These are phyloP conservation scores for Halcyon chelicuti DNA, from an alignment of 2,797 vertebrate genomes.

Conservation along the genomic window DNA sequence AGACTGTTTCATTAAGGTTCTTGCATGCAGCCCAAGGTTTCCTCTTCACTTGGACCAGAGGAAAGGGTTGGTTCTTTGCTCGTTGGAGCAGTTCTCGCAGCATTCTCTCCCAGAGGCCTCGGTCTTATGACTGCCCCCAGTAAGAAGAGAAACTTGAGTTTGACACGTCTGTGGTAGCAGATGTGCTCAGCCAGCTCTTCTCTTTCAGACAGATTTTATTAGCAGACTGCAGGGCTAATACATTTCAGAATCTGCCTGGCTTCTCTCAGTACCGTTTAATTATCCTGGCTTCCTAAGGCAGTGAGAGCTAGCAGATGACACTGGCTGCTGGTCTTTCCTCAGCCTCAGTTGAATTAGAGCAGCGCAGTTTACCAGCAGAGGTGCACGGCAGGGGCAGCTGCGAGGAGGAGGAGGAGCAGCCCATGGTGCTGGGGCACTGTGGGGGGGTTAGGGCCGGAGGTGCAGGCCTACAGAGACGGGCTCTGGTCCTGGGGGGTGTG, in stretches of 20 bases:
- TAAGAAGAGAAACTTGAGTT: neutral
- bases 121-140: neutral
- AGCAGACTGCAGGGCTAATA: neutral
- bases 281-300: neutral
- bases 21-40: neutral
- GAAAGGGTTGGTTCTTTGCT: neutral
- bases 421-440: neutral
- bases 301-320: neutral
- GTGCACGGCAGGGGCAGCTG: neutral
- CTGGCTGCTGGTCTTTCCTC: neutral
- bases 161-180: neutral
- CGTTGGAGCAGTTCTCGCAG: neutral
- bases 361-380: neutral
- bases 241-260: neutral
- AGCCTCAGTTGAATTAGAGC: neutral
- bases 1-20: neutral
- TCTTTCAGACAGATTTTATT: neutral
- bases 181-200: neutral
- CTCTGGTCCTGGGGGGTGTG: accelerated
- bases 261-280: neutral
- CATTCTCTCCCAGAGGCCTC: neutral
- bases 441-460: neutral
- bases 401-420: neutral
- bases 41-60: neutral
- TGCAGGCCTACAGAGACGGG: neutral